phyloP scores from a whole-genome alignment of 2,888 invertebrate genomes.

The Pollenia angustigena region DNA sequence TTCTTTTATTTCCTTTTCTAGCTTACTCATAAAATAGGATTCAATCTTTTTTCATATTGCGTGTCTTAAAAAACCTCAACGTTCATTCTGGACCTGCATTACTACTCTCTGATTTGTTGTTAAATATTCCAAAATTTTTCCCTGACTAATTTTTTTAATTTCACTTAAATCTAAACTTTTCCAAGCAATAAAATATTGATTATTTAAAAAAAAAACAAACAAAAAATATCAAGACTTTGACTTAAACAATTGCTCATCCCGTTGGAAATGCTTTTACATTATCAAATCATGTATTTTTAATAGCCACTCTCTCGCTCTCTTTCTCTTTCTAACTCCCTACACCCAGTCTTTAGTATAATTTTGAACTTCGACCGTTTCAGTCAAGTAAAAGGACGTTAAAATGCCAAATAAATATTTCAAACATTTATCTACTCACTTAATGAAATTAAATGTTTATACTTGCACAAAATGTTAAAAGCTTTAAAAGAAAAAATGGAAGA shows the following conservation, averaged over 20 bases:
- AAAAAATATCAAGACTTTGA: background rate
- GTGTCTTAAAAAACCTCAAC: too few relatives aligned
- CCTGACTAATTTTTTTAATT: too few relatives aligned
- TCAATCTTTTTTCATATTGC: too few relatives aligned
- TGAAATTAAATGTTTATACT: slow-evolving; percentile 66
- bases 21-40: too few relatives aligned
- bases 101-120: too few relatives aligned
- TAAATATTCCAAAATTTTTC: too few relatives aligned
- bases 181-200: background rate
- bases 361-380: background rate
- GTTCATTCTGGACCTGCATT: too few relatives aligned
- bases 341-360: background rate
- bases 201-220: too few relatives aligned
- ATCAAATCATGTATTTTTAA: background rate
- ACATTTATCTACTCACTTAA: slow-evolving; percentile 61
- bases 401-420: slow-evolving; percentile 58
- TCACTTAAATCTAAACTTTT: background rate
- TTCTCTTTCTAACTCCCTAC: too few relatives aligned
- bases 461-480: slow-evolving; percentile 4
- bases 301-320: too few relatives aligned
- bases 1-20: too few relatives aligned
- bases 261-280: background rate
- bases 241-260: too few relatives aligned
- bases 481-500: background rate
- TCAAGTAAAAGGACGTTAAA: background rate